Percentiles rank a stretch among this genome's conserved stretches.
Conservation (phyloP, 2,888 invertebrate genomes). For the Gibbula magus region DNA sequence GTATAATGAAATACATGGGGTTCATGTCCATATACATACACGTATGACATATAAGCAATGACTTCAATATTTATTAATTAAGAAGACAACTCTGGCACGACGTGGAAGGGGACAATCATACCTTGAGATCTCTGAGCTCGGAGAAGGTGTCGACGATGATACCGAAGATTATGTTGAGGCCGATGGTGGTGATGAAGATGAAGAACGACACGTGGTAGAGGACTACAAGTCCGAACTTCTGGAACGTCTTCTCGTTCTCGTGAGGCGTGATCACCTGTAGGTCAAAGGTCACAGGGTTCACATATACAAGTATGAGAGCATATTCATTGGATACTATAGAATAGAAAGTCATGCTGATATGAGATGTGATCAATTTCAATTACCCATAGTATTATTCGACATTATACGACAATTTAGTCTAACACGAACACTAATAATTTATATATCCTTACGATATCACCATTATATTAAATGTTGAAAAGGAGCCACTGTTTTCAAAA, state of each 20-base stretch:
- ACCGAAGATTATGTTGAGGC: slow-evolving; percentile 76
- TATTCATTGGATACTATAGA: neutral
- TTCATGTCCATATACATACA: too few species aligned
- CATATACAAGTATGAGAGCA: neutral
- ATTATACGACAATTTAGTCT: neutral
- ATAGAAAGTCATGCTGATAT: neutral
- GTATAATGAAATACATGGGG: too few species aligned
- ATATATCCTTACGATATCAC: too few species aligned
- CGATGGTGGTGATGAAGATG: slow-evolving; percentile 75
- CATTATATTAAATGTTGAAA: too few species aligned
- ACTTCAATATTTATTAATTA: too few species aligned
- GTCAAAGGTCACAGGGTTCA: too few species aligned
- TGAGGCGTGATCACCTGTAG: slow-evolving; percentile 63
- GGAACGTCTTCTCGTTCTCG: slow-evolving; percentile 65
- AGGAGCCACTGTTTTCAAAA: too few species aligned
- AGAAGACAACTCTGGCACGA: neutral
- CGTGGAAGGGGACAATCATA: slow-evolving; percentile 34
- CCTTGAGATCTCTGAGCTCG: slow-evolving; percentile 74
- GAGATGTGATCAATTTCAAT: neutral
- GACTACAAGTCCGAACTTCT: slow-evolving; percentile 70
- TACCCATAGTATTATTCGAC: too few species aligned
- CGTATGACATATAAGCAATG: too few species aligned
- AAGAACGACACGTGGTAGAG: slow-evolving; percentile 75
- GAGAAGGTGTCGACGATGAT: slow-evolving; percentile 76
- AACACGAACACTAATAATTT: too few species aligned